A percentile compares a stretch with the other conserved stretches of the same genome.
Conservation (phyloP, 2,113 vertebrate genomes). For the Lucifuga dentata region DNA sequence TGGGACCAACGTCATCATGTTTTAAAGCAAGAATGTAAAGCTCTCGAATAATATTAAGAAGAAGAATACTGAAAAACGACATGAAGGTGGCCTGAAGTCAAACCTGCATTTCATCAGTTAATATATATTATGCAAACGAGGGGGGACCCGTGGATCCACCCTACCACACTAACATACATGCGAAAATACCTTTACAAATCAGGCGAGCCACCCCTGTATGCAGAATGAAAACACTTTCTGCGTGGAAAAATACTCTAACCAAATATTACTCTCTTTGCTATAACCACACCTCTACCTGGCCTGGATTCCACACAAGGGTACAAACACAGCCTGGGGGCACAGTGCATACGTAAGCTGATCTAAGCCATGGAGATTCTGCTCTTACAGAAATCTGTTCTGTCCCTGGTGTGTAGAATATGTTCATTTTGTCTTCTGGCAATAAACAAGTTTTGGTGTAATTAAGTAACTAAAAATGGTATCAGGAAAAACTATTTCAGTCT, state of each 20-base stretch:
- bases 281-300: conserved; percentile 55
- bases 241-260: conserved; percentile 55
- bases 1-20: no score
- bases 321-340: conserved; percentile 42
- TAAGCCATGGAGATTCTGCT: background rate
- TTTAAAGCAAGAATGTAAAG: background rate
- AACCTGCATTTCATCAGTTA: background rate
- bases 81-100: background rate
- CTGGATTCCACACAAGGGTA: conserved; percentile 36
- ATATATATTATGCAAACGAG: background rate
- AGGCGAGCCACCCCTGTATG: background rate
- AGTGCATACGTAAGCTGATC: background rate
- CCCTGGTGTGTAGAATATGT: background rate
- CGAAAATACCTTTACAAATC: conserved; percentile 41
- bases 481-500: no score
- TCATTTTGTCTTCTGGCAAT: no score
- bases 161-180: background rate
- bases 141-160: conserved; percentile 52
- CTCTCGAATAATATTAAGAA: background rate
- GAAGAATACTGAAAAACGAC: no score
- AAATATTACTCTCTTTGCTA: conserved; percentile 19
- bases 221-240: conserved; percentile 4
- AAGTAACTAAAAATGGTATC: no score
- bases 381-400: background rate
- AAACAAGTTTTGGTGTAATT: no score